Evolutionary conservation across 2,888 invertebrate genomes (phyloP), one percentile per base, ranked within the genome.

Genomic region (Drosophila diplacantha): DNA sequence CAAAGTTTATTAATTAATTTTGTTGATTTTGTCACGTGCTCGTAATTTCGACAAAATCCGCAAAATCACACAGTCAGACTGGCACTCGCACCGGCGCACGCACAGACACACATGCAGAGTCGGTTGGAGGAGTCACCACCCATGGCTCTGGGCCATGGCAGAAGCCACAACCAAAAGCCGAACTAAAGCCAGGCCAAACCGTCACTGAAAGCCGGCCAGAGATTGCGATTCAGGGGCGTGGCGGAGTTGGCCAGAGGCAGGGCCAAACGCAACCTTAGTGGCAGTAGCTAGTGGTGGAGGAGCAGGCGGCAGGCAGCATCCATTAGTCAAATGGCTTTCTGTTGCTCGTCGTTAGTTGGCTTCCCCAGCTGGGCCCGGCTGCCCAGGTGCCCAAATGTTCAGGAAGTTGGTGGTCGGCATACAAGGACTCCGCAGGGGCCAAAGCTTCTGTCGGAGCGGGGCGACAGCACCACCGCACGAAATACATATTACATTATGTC

Each of bases 1-100:
- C 81, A 81, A 80, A 80, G 83, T 80, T 80, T 80, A 82, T 80
- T 80, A 80, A 80, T 80, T 80, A 80, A 82, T 82, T 82, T 80
- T 80, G 83, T 82, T 78, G 81, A 80, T 80, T 82, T 82, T 82
- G 83, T 82, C 80, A 80, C 80, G 83, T 80, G 78, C 70, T 62
- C 66, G 80, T 81, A 75, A 78, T 81, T 80, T 82, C 59, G 56
- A 47, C 65, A 56, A 73, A 77, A 70, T 82, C 81, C 74, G 66
- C 71, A 80, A 82, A 82, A 75, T 74, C 81, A 71, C 70, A 68
- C 60, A 78, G 62, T 51, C 58, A 53, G 47, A 52, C 57, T 44
- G 46, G 8, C 56, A 51, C 44, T 58, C 52, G 38, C 55, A 35
- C 67, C n/a, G 46, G 26, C 9, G 35, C 44, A 16, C 39, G 32